Evolutionary conservation across 2,888 invertebrate species (phyloP), one percentile per base, ranked within the genome.

Genomic region (Epinotia bilunana): DNA sequence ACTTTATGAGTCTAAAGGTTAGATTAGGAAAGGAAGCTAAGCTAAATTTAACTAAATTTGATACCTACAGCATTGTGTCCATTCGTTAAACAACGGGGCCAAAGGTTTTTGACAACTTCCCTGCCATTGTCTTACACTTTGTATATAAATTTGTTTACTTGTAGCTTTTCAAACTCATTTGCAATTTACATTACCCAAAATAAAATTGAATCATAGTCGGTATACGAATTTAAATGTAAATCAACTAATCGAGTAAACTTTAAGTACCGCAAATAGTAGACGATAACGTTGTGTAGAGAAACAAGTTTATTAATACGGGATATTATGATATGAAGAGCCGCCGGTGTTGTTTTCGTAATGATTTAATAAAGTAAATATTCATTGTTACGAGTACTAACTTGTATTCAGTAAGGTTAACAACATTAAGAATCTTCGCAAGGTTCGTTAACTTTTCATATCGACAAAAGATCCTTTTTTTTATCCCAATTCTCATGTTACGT

Each of bases 301-400:
- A 64, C 70, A 49, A 60, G 64, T 49, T 65, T 75, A 61, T 33
- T 73, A 33, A 63, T 73, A 65, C 69, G 60, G 60, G 57, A 46
- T n/a, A 70, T 69, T 28, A 39, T 72, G 69, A 73, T 77, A 71
- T 65, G 46, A 67, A 72, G 58, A 58, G 65, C 65, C 61, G 69
- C 20, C 58, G 46, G 33, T 57, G 80, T 83, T 83, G 85, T 87
- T 85, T 83, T 82, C 81, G 81, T 81, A 79, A 76, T 81, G 83
- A 84, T 80, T 79, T 80, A 80, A 80, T 77, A 78, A 77, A 73
- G 77, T 72, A 78, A 81, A 72, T 79, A 80, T 73, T 77, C 76
- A 76, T 76, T 77, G 69, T 73, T 69, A 55, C 67, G 65, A 53
- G 76, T 74, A 79, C 71, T 70, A 74, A 71, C 18, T 74, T 53